These are phyloP conservation scores for Neoarius graeffei DNA, from an alignment of 2,113 vertebrate species.

Conservation along the genomic window DNA sequence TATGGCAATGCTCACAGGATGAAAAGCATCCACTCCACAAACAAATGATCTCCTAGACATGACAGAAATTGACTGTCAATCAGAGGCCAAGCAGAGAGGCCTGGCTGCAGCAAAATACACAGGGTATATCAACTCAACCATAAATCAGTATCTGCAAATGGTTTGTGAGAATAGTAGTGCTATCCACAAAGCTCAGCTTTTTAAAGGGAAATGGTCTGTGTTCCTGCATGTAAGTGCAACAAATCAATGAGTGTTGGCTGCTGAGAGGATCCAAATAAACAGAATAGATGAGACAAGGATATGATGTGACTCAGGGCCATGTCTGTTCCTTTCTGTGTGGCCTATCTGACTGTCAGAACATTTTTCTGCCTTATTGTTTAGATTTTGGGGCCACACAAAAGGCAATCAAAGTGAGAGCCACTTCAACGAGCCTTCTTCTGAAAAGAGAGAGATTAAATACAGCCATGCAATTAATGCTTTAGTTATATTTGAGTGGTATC, in stretches of 20 bases:
- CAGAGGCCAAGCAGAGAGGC: constrained; percentile 5
- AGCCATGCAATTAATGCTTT: constrained; percentile 28
- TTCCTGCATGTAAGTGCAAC: constrained; percentile 6
- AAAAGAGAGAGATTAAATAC: constrained; percentile 28
- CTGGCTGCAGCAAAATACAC: neutral
- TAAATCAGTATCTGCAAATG: constrained; percentile 22
- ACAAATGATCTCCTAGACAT: constrained; percentile 46
- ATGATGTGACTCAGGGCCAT: constrained; percentile 10
- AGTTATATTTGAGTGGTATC: constrained; percentile 26
- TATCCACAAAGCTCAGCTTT: neutral
- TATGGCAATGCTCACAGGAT: constrained; percentile 61
- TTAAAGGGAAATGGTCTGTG: constrained; percentile 20
- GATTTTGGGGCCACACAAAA: neutral
- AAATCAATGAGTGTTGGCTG: constrained; percentile 5
- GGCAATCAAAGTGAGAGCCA: constrained; percentile 1
- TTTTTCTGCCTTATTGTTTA: constrained; percentile 27
- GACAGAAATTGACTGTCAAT: constrained; percentile 31
- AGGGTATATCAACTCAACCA: neutral
- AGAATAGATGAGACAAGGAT: constrained; percentile 1
- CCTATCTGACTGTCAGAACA: constrained; percentile 9
- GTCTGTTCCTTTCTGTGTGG: neutral
- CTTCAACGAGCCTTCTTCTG: neutral
- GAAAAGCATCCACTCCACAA: constrained; percentile 42
- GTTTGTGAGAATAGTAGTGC: constrained; percentile 16
- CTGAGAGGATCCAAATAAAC: constrained; percentile 14